Percentiles rank a stretch among this genome's conserved stretches.
phyloP scores from a whole-genome alignment of 2,797 vertebrate genomes.

The Trachops cirrhosus region DNA sequence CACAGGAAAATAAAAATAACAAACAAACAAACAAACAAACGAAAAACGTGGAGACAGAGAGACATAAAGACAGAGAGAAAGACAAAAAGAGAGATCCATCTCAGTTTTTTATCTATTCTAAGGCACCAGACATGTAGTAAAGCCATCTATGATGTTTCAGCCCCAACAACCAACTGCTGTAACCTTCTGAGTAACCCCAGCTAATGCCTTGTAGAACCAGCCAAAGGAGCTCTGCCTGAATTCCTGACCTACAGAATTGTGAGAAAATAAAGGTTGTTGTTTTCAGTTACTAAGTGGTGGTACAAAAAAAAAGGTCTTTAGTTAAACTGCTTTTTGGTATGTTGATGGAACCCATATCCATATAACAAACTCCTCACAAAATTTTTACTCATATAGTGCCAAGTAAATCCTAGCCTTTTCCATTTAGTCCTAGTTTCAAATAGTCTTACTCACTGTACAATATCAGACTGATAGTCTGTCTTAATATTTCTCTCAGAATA shows the following conservation, averaged over 20 bases:
- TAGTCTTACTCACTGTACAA: neutral
- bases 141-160: neutral
- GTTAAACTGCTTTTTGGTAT: neutral
- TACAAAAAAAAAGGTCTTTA: neutral
- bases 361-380: neutral
- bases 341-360: neutral
- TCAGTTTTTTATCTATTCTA: neutral
- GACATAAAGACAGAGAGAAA: neutral
- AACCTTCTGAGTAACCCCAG: neutral
- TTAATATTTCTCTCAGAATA: slow-evolving; percentile 25
- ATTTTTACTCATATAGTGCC: neutral
- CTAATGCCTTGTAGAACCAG: neutral
- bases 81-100: neutral
- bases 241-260: neutral
- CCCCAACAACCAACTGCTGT: neutral
- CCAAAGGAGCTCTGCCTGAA: neutral
- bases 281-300: neutral
- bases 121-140: neutral
- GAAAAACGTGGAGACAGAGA: neutral
- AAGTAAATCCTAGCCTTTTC: neutral
- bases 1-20: neutral
- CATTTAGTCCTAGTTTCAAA: neutral
- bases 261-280: neutral
- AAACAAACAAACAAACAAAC: neutral
- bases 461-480: neutral